Conservation (phyloP, 2,888 invertebrate genomes). For the Lamellibrachia columna region DNA sequence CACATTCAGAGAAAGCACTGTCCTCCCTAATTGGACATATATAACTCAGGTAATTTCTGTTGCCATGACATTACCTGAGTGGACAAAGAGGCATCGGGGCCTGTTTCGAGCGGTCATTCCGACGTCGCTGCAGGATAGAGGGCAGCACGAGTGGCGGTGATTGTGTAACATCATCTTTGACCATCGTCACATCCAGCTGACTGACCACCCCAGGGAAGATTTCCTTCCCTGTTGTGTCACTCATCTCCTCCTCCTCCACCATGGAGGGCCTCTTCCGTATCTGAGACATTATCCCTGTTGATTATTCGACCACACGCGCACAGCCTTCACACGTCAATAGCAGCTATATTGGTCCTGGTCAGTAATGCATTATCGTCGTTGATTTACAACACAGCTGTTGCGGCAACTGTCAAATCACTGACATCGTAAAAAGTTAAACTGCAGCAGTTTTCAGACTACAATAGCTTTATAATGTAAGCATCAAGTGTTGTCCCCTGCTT, state of each 20-base stretch:
- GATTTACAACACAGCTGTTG: slow-evolving; percentile 12
- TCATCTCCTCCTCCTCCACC: not conserved
- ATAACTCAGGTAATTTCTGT: not conserved
- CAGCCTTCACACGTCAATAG: not conserved
- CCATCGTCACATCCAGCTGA: not conserved
- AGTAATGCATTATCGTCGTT: not conserved
- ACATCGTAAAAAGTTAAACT: not conserved
- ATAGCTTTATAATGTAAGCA: not conserved
- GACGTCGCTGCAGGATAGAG: not conserved
- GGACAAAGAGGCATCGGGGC: not conserved
- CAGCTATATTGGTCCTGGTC: not conserved
- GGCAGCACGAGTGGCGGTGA: not conserved
- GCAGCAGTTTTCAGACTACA: not conserved
- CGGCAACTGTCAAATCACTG: not conserved
- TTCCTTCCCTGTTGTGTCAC: not conserved
- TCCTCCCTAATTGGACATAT: not conserved
- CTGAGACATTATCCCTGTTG: not conserved
- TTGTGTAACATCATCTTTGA: not conserved
- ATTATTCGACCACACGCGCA: not conserved
- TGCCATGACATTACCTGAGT: not conserved
- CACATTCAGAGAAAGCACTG: not conserved
- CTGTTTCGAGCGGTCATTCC: not conserved
- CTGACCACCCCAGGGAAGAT: not conserved
- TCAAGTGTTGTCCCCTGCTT: not conserved
- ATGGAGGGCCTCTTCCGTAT: not conserved